Evolutionary conservation across 2,113 vertebrate genomes (phyloP).

Genomic region (Podocnemis expansa): DNA sequence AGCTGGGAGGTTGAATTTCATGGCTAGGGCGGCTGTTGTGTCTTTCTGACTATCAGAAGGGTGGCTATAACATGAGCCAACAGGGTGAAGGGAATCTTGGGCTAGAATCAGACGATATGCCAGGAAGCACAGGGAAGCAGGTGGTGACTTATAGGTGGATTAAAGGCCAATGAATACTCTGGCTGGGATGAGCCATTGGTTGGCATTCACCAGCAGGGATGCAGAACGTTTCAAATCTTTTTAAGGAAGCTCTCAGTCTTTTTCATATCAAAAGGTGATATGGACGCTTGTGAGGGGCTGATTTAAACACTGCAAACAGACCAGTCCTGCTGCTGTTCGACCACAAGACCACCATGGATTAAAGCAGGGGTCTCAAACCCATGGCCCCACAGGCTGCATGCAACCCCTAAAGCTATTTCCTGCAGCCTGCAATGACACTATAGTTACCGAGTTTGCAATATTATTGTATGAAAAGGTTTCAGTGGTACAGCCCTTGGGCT

Average conservation of each 20-base stretch:
- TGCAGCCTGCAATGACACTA: too few relatives aligned
- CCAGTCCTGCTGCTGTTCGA: background rate
- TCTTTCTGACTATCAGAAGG: background rate
- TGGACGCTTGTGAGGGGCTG: background rate
- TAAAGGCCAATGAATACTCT: background rate
- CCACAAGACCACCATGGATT: background rate
- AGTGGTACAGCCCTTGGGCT: too few relatives aligned
- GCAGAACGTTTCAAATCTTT: background rate
- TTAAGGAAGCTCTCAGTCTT: background rate
- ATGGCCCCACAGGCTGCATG: too few relatives aligned
- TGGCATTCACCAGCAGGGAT: background rate
- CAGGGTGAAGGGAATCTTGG: background rate
- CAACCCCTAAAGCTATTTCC: too few relatives aligned
- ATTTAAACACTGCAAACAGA: background rate
- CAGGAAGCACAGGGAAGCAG: background rate
- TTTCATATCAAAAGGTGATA: background rate
- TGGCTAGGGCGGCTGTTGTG: background rate
- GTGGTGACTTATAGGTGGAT: background rate
- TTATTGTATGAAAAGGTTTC: too few relatives aligned
- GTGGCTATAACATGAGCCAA: background rate
- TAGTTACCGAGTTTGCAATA: too few relatives aligned
- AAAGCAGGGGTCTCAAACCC: too few relatives aligned
- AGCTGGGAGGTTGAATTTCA: background rate
- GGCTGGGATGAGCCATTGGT: background rate
- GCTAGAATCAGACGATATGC: background rate